These are phyloP conservation scores for Drosophila navojoa DNA, from an alignment of 1,140 invertebrate genomes.

Conservation along the genomic window DNA sequence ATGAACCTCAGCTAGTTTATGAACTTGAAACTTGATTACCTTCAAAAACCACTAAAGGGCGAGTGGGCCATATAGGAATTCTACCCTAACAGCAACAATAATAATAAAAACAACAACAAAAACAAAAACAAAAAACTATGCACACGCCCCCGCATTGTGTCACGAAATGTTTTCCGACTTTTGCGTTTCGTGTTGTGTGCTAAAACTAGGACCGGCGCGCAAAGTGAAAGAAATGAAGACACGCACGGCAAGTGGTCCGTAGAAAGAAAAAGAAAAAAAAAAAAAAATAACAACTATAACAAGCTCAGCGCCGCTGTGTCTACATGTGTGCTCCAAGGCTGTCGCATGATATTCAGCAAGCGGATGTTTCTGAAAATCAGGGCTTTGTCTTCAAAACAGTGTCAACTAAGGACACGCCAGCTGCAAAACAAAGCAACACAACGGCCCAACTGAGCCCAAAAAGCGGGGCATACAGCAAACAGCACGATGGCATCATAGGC, in stretches of 20 bases:
- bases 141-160: conserved; percentile 65
- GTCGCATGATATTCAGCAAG: conserved; percentile 40
- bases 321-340: conserved; percentile 61
- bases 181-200: conserved; percentile 27
- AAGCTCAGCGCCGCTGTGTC: conserved; percentile 32
- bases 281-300: too few species aligned
- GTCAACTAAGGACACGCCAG: conserved; percentile 61
- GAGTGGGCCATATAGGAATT: conserved; percentile 42
- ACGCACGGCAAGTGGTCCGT: conserved; percentile 67
- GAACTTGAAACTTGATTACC: conserved; percentile 83
- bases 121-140: conserved; percentile 2
- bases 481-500: conserved; percentile 30
- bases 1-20: conserved; percentile 72
- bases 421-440: conserved; percentile 35
- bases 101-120: neutral
- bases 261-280: conserved; percentile 55
- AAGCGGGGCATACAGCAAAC: conserved; percentile 21
- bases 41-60: conserved; percentile 70
- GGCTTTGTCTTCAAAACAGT: conserved; percentile 64
- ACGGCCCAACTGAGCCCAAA: conserved; percentile 16
- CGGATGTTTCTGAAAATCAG: conserved; percentile 64
- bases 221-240: conserved; percentile 41
- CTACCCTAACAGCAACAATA: conserved; percentile 12
- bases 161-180: conserved; percentile 70
- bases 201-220: conserved; percentile 12